A percentile compares a stretch with the other conserved stretches of the same genome.
phyloP scores from a whole-genome alignment of 2,797 vertebrate species.

The Buceros bicornis region DNA sequence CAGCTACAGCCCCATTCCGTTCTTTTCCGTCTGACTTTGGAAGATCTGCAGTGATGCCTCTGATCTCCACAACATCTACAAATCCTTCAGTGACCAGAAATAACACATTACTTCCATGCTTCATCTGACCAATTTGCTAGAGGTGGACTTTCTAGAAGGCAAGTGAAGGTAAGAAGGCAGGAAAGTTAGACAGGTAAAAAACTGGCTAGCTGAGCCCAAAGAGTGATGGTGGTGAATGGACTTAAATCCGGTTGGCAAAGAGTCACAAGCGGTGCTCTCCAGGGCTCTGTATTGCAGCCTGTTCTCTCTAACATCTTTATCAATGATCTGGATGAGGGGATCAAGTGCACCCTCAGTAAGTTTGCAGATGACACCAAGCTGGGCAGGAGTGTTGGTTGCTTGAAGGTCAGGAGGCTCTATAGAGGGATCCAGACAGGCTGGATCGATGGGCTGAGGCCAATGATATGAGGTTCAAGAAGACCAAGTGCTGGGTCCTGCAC shows the following conservation, averaged over 20 bases:
- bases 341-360: too few relatives aligned
- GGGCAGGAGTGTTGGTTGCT: not conserved
- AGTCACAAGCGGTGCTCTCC: not conserved
- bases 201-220: too few relatives aligned
- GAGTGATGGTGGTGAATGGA: not conserved
- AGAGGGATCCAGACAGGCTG: not conserved
- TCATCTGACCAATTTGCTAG: not conserved
- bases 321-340: too few relatives aligned
- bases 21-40: not conserved
- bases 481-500: not conserved
- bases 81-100: not conserved
- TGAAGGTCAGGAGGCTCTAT: not conserved
- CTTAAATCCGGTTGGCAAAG: rapidly evolving
- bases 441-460: rapidly evolving
- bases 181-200: not conserved
- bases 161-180: not conserved
- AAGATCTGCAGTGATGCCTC: not conserved
- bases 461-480: not conserved
- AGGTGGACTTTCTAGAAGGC: not conserved
- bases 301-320: not conserved
- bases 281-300: not conserved
- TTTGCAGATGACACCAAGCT: too few relatives aligned
- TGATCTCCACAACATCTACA: not conserved
- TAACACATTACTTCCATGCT: not conserved
- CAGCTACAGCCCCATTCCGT: not conserved